phyloP scores from a whole-genome alignment of 1,140 invertebrate species.

The Belonocnema kinseyi region DNA sequence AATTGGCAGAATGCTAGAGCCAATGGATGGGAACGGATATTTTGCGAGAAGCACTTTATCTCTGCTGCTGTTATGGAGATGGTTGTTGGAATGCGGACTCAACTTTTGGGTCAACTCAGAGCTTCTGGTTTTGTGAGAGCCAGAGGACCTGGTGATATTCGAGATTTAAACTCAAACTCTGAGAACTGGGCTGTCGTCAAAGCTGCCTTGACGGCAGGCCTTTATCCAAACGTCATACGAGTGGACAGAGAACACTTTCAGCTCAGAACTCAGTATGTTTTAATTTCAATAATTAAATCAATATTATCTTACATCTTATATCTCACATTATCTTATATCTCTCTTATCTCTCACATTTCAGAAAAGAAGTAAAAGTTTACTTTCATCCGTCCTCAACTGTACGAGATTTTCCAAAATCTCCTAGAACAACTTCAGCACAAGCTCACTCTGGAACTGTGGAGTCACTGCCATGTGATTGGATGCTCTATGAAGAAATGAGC shows the following conservation, averaged over 20 bases:
- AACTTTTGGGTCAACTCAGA: conserved; percentile 90
- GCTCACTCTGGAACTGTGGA: conserved; percentile 71
- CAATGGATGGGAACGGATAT: conserved; percentile 82
- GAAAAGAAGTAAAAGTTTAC: conserved; percentile 84
- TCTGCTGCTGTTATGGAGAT: conserved; percentile 92
- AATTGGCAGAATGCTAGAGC: conserved; percentile 83
- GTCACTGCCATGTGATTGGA: conserved; percentile 85
- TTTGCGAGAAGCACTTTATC: conserved; percentile 88
- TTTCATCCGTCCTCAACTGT: conserved; percentile 87
- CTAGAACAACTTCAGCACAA: conserved; percentile 64
- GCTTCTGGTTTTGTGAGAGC: conserved; percentile 89
- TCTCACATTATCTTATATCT: too few species aligned
- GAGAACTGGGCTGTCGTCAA: conserved; percentile 95
- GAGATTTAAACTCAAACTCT: conserved; percentile 88
- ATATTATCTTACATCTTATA: conserved; percentile 22
- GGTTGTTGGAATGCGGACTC: conserved; percentile 85
- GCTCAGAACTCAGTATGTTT: conserved; percentile 79
- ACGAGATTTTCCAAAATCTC: conserved; percentile 71
- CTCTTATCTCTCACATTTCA: conserved; percentile 63
- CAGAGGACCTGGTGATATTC: conserved; percentile 82
- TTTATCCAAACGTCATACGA: conserved; percentile 91
- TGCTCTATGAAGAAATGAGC: conserved; percentile 90
- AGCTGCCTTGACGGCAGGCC: conserved; percentile 89
- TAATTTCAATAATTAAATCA: conserved; percentile 35
- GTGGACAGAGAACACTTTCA: conserved; percentile 78